Conservation (phyloP, 2,797 vertebrate genomes). For the Chanos chanos region DNA sequence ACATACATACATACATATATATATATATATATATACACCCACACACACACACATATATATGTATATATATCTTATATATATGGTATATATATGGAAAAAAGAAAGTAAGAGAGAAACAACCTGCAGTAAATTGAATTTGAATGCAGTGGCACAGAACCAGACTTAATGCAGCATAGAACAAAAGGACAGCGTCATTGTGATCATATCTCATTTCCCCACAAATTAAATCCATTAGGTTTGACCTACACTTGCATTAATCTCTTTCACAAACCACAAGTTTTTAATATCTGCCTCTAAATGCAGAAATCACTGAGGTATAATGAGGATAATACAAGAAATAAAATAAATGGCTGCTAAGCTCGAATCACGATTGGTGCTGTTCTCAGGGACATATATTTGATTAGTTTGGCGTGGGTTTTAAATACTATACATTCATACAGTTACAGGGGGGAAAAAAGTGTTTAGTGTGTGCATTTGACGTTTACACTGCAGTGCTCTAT, state of each 20-base stretch:
- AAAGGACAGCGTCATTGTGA: slow-evolving; percentile 52
- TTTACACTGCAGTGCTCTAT: too few species aligned
- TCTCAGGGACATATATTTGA: neutral
- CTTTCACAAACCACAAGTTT: slow-evolving; percentile 62
- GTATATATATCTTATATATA: neutral
- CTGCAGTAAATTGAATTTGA: slow-evolving; percentile 29
- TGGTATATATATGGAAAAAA: neutral
- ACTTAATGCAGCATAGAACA: slow-evolving; percentile 48
- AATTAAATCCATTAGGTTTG: slow-evolving; percentile 69
- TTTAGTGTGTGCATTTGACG: too few species aligned
- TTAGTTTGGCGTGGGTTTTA: too few species aligned
- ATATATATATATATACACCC: too few species aligned
- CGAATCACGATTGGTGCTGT: slow-evolving; percentile 57
- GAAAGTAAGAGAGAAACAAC: slow-evolving; percentile 12
- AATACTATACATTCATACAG: too few species aligned
- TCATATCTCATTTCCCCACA: slow-evolving; percentile 64
- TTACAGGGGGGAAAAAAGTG: too few species aligned
- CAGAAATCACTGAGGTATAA: slow-evolving; percentile 60
- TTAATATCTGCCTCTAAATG: slow-evolving; percentile 61
- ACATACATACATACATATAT: too few species aligned
- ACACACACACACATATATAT: too few species aligned
- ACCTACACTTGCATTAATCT: slow-evolving; percentile 67
- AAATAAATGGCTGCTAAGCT: slow-evolving; percentile 57
- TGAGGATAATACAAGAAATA: slow-evolving; percentile 63
- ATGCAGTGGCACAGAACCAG: slow-evolving; percentile 51